A percentile compares a stretch with the other conserved stretches of the same genome.
phyloP scores from a whole-genome alignment of 2,797 vertebrate genomes.

The Arctocebus calabarensis region DNA sequence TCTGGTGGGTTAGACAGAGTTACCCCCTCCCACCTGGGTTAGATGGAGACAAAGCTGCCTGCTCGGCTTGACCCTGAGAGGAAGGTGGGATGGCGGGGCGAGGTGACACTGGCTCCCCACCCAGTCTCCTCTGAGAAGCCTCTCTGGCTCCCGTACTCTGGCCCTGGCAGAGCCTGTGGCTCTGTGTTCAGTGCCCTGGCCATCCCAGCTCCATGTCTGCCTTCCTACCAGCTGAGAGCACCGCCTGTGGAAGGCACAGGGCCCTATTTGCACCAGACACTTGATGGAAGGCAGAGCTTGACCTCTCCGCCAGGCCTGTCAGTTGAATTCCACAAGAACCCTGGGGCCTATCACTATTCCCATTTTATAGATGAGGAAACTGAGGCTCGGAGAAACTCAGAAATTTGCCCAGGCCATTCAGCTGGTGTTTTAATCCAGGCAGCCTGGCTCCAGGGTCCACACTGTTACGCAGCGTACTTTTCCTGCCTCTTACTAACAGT shows the following conservation, averaged over 20 bases:
- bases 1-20: too few relatives aligned
- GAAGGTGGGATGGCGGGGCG: neutral
- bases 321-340: neutral
- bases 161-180: neutral
- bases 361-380: neutral
- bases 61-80: neutral
- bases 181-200: accelerated
- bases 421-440: neutral
- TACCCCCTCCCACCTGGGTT: neutral
- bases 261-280: neutral
- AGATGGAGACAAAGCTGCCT: neutral
- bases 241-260: accelerated
- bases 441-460: neutral
- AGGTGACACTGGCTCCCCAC: neutral
- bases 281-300: accelerated
- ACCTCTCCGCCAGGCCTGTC: neutral
- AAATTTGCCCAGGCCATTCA: neutral
- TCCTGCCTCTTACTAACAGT: neutral
- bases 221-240: neutral
- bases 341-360: neutral
- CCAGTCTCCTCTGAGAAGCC: neutral
- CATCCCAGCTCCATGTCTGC: neutral
- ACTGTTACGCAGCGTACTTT: neutral
- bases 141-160: neutral
- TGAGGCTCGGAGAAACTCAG: neutral